Percentiles rank a stretch among this genome's conserved stretches.
phyloP scores from a whole-genome alignment of 2,797 vertebrate species.

The Pelobates cultripes region DNA sequence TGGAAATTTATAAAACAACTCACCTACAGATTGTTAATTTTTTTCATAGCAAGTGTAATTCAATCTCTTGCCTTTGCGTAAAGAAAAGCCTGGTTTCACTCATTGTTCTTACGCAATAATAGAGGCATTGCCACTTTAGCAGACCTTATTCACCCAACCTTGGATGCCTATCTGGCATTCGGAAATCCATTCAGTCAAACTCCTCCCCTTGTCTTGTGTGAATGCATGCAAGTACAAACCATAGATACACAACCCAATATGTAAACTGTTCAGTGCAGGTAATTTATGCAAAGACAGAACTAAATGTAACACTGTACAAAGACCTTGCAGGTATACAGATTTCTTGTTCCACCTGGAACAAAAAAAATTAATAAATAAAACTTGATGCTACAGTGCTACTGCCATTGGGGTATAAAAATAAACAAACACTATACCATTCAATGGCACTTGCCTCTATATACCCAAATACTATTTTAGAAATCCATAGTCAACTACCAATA shows the following conservation, averaged over 20 bases:
- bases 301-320: too few relatives aligned
- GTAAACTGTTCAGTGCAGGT: too few relatives aligned
- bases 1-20: neutral
- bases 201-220: conserved; percentile 17
- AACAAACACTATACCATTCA: too few relatives aligned
- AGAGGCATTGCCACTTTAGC: neutral
- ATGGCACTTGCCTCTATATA: too few relatives aligned
- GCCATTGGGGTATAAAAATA: too few relatives aligned
- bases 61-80: neutral
- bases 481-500: too few relatives aligned
- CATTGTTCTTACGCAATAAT: conserved; percentile 7
- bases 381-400: too few relatives aligned
- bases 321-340: too few relatives aligned
- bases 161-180: conserved; percentile 16
- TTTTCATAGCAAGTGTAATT: neutral
- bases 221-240: neutral
- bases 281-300: too few relatives aligned
- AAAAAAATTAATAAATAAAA: too few relatives aligned
- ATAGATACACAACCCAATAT: neutral
- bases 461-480: too few relatives aligned
- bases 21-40: neutral
- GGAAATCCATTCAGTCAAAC: conserved; percentile 18
- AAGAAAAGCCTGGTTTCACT: neutral
- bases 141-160: conserved; percentile 11
- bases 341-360: too few relatives aligned